Evolutionary conservation across 2,797 vertebrate genomes (phyloP), one percentile per base, ranked within the genome.

Genomic region (Onychomys arenicola): DNA sequence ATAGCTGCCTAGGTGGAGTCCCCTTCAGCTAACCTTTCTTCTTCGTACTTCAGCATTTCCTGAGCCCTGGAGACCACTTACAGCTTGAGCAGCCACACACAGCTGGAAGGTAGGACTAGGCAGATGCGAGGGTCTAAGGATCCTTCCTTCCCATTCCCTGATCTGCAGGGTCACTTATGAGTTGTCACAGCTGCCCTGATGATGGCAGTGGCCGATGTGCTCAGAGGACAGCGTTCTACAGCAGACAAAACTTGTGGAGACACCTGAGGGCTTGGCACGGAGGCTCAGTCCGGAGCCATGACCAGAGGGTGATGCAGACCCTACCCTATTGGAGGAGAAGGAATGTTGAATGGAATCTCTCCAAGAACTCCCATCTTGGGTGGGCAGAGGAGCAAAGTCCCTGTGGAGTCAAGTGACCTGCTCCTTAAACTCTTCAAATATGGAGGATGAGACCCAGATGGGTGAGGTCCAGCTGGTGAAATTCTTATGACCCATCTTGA

Each of bases 391-490:
- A 43, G 5, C 5, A 11, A 6, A 43, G 12, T 5, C 4, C 52
- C 57, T 63, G 37, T 71, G 57, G 73, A 40, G 49, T 37, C n/a
- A 0, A 0, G 13, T 37, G 34, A 69, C 46, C 84, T 52, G 23
- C 13, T 52, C 8, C 46, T 52, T 34, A 76, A 76, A 19, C 69
- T 76, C 37, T 61, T 76, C 4, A 2, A 55, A 71, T 6, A 63
- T 0, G 34, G 34, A 23, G 13, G 2, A 32, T 3, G 73, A 57
- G 25, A n/a, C 6, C 49, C 6, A 5, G 78, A 63, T 34, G 19
- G 19, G 10, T 27, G 0, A 1, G 1, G 25, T 52, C 13, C 52
- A 34, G n/a, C 32, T 2, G 40, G 57, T 17, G 0, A 3, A 16
- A 63, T 85, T 11, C 61, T 81, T 23, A 16, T 8, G 63, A 65